phyloP scores from a whole-genome alignment of 2,888 invertebrate genomes.

The Nasonovia ribisnigri region DNA sequence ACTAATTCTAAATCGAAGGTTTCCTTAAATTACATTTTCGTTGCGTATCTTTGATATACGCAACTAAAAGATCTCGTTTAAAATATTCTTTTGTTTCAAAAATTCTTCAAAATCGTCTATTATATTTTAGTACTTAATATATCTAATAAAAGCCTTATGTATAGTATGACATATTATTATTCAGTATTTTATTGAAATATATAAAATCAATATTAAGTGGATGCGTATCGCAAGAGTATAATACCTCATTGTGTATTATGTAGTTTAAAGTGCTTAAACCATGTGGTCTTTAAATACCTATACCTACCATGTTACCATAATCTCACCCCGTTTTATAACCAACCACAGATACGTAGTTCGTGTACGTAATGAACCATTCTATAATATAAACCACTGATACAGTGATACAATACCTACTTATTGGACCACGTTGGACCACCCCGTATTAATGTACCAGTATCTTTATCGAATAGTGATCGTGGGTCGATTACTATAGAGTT shows the following conservation, averaged over 20 bases:
- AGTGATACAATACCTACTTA: background rate
- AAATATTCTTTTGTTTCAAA: background rate
- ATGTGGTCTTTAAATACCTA: background rate
- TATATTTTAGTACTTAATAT: background rate
- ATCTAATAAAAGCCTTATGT: background rate
- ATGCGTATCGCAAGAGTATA: background rate
- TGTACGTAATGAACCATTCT: background rate
- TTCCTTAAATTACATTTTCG: background rate
- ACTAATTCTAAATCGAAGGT: background rate
- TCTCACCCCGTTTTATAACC: background rate
- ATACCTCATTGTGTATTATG: background rate
- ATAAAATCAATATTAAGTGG: background rate
- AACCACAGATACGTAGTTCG: background rate
- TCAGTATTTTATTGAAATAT: background rate
- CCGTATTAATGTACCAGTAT: background rate
- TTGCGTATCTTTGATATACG: background rate
- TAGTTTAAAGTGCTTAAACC: background rate
- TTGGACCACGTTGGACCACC: background rate
- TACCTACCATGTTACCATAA: background rate
- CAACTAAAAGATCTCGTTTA: background rate
- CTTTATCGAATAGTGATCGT: background rate
- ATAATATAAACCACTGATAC: background rate
- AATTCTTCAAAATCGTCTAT: background rate
- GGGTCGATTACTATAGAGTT: background rate
- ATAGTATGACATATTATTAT: background rate